Base-by-base conservation (phyloP, 2,797 vertebrate species). In the Malacoraja senta region DNA sequence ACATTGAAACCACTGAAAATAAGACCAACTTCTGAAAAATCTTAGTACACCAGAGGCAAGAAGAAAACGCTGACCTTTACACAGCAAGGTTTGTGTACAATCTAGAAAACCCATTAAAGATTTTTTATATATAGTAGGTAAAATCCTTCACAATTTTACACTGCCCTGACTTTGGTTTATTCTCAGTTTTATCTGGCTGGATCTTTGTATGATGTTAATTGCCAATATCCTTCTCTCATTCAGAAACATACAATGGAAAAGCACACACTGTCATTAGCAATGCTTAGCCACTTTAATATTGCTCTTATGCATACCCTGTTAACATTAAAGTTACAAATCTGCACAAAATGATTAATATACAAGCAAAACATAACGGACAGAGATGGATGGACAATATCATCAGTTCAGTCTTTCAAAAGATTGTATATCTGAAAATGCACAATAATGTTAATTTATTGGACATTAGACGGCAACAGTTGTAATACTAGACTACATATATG, bases 381-480 rank as follows among this genome's bases (percentile, higher is more conserved):
- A 68, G 65, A 90, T 84, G 4, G 61, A 32, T 26, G 61, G n/a
- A 17, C 63, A 32, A 68, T 88, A 53, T 53, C 29, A 29, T 58
- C 53, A n/a, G 38, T 71, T 19, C 19, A 84, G 38, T 24, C 38
- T 84, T 35, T 91, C 9, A 32, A 76, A 7, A 76, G 26, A 92
- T 76, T 53, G 90, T 35, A 74, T 29, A 58, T 53, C 68, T n/a
- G 38, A 71, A 74, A 92, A 26, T 74, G 24, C 44, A 35, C 17
- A 72, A 24, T 74, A 76, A 92, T 38, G 76, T 53, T 68, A 65
- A 72, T 92, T 92, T 92, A 92, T 74, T 92, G 71, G 72, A 92
- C 24, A 74, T 1, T 29, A 65, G 7, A 32, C 13, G 10, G 72
- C 38, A 12, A 58, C 90, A 88, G 65, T 32, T 63, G 83, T 17